Percentiles rank a stretch among this genome's conserved stretches.
These are phyloP conservation scores for Thereva unica DNA, from an alignment of 2,888 invertebrate genomes.

Conservation along the genomic window DNA sequence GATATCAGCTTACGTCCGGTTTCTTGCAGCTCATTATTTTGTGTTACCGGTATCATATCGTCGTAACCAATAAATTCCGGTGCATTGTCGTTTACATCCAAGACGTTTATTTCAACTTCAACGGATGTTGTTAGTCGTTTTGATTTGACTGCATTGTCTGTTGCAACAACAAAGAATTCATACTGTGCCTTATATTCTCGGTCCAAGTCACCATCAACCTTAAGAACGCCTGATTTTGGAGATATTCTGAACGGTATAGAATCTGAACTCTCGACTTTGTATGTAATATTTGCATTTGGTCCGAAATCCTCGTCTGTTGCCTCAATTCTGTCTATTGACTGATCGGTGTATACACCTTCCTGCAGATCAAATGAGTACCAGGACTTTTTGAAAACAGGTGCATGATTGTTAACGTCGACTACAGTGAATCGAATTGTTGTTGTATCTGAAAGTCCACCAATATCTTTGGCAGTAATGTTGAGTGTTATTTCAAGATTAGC, in stretches of 20 bases:
- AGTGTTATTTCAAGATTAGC: constrained; percentile 77
- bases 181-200: constrained; percentile 74
- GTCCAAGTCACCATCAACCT: constrained; percentile 76
- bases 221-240: constrained; percentile 69
- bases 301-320: constrained; percentile 82
- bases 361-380: constrained; percentile 82
- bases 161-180: constrained; percentile 72
- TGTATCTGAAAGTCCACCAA: constrained; percentile 72
- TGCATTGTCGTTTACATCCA: constrained; percentile 83
- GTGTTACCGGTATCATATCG: constrained; percentile 54
- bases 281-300: constrained; percentile 76
- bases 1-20: constrained; percentile 49
- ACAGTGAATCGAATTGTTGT: constrained; percentile 73
- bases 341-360: constrained; percentile 75
- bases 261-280: constrained; percentile 64
- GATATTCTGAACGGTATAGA: constrained; percentile 72
- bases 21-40: constrained; percentile 55
- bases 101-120: constrained; percentile 77
- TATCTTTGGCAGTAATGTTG: constrained; percentile 76
- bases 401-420: constrained; percentile 81
- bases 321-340: constrained; percentile 73
- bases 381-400: constrained; percentile 79
- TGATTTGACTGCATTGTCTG: constrained; percentile 68
- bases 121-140: constrained; percentile 71
- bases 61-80: constrained; percentile 80